phyloP scores from a whole-genome alignment of 2,888 invertebrate species.

The Nymphalis polychloros region DNA sequence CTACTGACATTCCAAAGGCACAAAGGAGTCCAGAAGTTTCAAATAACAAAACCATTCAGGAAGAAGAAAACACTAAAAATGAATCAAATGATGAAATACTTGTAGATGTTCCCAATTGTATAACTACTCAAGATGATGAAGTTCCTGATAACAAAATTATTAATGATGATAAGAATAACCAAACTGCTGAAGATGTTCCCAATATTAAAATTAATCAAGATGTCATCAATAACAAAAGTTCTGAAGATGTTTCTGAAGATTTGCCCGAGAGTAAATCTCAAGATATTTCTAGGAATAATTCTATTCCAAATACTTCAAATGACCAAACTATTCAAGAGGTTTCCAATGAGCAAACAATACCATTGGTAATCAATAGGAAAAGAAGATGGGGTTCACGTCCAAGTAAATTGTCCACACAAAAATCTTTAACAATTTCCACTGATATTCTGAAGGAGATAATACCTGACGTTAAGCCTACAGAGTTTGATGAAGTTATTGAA shows the following conservation, averaged over 20 bases:
- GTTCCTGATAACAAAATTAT: neutral
- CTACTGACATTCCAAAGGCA: neutral
- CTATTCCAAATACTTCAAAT: neutral
- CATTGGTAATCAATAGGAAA: slow-evolving; percentile 65
- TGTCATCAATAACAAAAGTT: neutral
- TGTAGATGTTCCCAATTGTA: neutral
- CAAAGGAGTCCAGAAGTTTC: neutral
- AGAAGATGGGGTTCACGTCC: slow-evolving; percentile 74
- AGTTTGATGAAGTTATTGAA: slow-evolving; percentile 81
- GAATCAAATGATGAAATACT: neutral
- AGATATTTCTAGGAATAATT: neutral
- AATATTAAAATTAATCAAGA: neutral
- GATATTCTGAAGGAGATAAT: slow-evolving; percentile 86
- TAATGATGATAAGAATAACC: neutral
- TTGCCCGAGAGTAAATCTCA: slow-evolving; percentile 27
- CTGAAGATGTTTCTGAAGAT: slow-evolving; percentile 13
- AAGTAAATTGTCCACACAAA: slow-evolving; percentile 78
- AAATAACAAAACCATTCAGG: neutral
- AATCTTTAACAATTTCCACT: slow-evolving; percentile 87
- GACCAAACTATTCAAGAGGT: slow-evolving; percentile 52
- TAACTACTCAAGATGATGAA: neutral
- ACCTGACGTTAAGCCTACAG: slow-evolving; percentile 83
- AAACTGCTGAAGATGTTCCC: neutral
- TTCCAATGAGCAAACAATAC: slow-evolving; percentile 60
- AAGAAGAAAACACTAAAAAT: neutral